Percentiles rank a stretch among this genome's conserved stretches.
These are phyloP conservation scores for Mizuhopecten yessoensis DNA, from an alignment of 1,140 invertebrate species.

Conservation along the genomic window DNA sequence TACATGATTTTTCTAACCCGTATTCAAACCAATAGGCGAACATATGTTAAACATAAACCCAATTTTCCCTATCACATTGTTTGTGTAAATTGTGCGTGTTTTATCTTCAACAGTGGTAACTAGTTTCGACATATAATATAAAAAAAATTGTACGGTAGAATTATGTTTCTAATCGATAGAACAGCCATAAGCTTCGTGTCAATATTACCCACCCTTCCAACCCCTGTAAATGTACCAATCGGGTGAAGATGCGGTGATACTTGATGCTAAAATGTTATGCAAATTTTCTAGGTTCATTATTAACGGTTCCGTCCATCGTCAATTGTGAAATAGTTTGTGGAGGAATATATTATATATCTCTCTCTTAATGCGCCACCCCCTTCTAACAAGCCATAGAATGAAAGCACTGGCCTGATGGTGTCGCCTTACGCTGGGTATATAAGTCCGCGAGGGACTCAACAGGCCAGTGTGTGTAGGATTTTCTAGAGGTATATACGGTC, in stretches of 20 bases:
- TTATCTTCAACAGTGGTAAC: not conserved
- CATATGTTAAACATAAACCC: no score
- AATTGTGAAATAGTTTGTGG: not conserved
- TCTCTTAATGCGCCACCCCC: not conserved
- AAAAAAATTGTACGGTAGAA: not conserved
- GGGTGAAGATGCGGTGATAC: not conserved
- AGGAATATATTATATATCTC: not conserved
- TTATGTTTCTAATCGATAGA: not conserved
- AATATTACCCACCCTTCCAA: not conserved
- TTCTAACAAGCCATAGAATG: not conserved
- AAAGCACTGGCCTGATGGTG: not conserved
- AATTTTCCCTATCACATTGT: no score
- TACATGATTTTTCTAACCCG: no score
- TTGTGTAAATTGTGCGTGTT: not conserved
- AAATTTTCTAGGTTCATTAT: constrained; percentile 5
- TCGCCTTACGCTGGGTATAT: constrained; percentile 1
- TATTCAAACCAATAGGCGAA: no score
- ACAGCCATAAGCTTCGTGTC: not conserved
- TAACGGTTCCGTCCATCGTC: not conserved
- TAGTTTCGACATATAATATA: not conserved
- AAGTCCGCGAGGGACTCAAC: not conserved
- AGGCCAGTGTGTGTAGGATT: not conserved
- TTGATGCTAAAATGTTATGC: constrained; percentile 15
- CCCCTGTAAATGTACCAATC: not conserved
- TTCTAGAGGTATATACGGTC: not conserved